These are phyloP conservation scores for Poeciliopsis retropinna DNA, from an alignment of 2,113 vertebrate genomes.

Conservation along the genomic window DNA sequence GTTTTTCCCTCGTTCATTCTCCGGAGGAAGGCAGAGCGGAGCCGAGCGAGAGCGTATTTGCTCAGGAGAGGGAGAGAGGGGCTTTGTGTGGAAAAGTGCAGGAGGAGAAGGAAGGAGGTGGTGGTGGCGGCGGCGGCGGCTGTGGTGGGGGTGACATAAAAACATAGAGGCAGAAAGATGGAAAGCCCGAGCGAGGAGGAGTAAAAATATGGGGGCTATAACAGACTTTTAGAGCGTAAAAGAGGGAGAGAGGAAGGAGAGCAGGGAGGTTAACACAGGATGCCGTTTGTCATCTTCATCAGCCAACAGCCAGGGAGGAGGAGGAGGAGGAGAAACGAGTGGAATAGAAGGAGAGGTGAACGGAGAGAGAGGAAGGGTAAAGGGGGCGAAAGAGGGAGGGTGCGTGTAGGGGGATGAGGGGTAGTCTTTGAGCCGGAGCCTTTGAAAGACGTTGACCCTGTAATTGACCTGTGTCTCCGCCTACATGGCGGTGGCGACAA, in stretches of 20 bases:
- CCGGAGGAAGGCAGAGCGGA: constrained; percentile 68
- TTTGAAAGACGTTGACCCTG: constrained; percentile 78
- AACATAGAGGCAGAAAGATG: constrained; percentile 37
- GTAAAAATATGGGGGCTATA: constrained; percentile 37
- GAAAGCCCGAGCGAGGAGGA: constrained; percentile 20
- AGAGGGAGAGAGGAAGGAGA: constrained; percentile 16
- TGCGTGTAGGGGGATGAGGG: not conserved
- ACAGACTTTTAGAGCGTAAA: constrained; percentile 31
- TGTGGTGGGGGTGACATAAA: constrained; percentile 32
- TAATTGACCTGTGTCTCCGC: constrained; percentile 78
- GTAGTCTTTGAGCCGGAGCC: constrained; percentile 51
- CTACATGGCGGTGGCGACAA: constrained; percentile 75
- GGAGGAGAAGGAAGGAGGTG: constrained; percentile 14
- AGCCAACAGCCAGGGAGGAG: constrained; percentile 43
- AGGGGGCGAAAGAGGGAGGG: constrained; percentile 1
- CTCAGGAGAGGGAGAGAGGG: constrained; percentile 48
- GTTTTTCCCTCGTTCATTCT: constrained; percentile 72
- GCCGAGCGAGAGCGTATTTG: constrained; percentile 55
- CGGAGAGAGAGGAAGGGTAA: constrained; percentile 12
- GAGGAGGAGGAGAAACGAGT: not conserved
- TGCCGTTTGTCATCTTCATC: constrained; percentile 77
- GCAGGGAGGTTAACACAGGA: constrained; percentile 47
- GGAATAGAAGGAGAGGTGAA: constrained; percentile 37
- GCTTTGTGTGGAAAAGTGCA: constrained; percentile 34
- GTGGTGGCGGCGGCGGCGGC: no score